phyloP scores from a whole-genome alignment of 2,888 invertebrate genomes.

The Xanthia togata region DNA sequence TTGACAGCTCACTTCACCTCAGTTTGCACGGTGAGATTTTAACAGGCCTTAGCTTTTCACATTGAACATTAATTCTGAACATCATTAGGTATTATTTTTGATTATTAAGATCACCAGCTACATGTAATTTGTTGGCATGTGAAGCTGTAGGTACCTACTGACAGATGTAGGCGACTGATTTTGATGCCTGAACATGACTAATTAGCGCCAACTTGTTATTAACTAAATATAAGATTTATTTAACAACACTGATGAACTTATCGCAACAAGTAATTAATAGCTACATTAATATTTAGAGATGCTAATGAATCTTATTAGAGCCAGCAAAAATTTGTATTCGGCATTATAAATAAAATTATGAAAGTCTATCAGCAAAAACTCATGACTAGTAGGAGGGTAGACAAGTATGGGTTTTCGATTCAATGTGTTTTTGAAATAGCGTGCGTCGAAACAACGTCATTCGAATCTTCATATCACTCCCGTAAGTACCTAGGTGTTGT shows the following conservation, averaged over 20 bases:
- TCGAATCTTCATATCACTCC: too few relatives aligned
- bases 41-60: too few relatives aligned
- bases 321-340: slow-evolving; percentile 2
- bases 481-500: not conserved
- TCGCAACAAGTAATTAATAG: not conserved
- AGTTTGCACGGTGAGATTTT: not conserved
- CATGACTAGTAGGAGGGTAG: too few relatives aligned
- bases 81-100: not conserved
- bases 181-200: slow-evolving; percentile 14
- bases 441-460: too few relatives aligned
- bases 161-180: not conserved
- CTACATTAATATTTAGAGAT: slow-evolving; percentile 9
- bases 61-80: not conserved
- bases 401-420: not conserved
- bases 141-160: not conserved
- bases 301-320: slow-evolving; percentile 12
- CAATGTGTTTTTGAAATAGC: too few relatives aligned
- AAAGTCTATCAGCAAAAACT: not conserved
- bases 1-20: too few relatives aligned
- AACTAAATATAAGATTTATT: not conserved
- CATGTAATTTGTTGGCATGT: not conserved
- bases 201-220: slow-evolving; percentile 7
- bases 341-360: slow-evolving; percentile 11
- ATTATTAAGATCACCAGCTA: not conserved
- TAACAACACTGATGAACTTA: slow-evolving; percentile 16